Evolutionary conservation across 2,888 invertebrate species (phyloP).

Genomic region (Pogonocherus hispidulus): DNA sequence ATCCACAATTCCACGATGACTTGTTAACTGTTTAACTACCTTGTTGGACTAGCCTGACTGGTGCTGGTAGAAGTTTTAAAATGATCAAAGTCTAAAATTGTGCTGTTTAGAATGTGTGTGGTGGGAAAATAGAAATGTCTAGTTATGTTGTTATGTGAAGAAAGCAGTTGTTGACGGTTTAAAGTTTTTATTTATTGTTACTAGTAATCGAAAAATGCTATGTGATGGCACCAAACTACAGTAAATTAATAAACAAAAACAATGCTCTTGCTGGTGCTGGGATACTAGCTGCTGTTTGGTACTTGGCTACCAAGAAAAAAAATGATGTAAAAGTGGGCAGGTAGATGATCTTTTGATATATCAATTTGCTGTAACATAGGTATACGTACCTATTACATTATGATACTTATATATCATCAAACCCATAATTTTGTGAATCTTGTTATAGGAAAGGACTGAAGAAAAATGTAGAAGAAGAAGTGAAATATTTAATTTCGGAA

Average conservation of each 20-base stretch:
- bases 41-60: background rate
- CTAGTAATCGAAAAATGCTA: constrained; percentile 1
- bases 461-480: constrained; percentile 77
- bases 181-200: constrained; percentile 1
- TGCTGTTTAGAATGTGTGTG: background rate
- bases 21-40: too few species aligned
- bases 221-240: constrained; percentile 81
- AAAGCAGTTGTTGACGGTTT: too few species aligned
- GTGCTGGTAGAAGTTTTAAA: background rate
- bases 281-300: constrained; percentile 75
- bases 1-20: too few species aligned
- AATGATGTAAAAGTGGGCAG: constrained; percentile 65
- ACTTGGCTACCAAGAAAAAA: constrained; percentile 70
- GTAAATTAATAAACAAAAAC: constrained; percentile 80
- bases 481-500: constrained; percentile 85
- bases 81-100: constrained; percentile 20
- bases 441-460: too few species aligned
- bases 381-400: too few species aligned
- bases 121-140: background rate
- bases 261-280: constrained; percentile 78
- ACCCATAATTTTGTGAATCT: too few species aligned
- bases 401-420: too few species aligned
- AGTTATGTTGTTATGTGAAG: background rate
- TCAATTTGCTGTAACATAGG: too few species aligned
- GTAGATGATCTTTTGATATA: constrained; percentile 49